Evolutionary conservation across 2,113 vertebrate genomes (phyloP).

Genomic region (Xiphias gladius): DNA sequence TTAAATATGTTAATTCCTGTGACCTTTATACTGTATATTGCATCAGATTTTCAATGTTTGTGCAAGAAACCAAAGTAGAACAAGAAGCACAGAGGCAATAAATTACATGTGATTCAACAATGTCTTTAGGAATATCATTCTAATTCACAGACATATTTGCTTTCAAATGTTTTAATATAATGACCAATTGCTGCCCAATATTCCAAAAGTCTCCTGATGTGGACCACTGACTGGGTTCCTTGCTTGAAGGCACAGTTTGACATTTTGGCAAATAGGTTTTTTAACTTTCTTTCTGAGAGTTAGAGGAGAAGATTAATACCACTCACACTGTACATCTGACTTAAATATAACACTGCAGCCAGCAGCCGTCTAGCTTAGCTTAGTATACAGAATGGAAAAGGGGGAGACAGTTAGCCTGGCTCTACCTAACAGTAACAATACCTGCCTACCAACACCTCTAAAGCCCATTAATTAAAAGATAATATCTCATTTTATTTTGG

Average conservation of each 20-base stretch:
- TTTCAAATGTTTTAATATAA: conserved; percentile 12
- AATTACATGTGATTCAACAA: conserved; percentile 4
- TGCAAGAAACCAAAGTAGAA: conserved; percentile 29
- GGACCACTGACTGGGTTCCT: neutral
- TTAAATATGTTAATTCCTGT: conserved; percentile 39
- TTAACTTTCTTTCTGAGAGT: conserved; percentile 1
- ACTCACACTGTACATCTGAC: neutral
- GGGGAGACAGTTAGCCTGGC: neutral
- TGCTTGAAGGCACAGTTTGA: neutral
- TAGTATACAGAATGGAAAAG: neutral
- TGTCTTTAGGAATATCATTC: neutral
- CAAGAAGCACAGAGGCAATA: conserved; percentile 16
- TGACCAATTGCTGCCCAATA: neutral
- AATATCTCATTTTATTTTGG: neutral
- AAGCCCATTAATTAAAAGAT: neutral
- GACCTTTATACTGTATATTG: conserved; percentile 34
- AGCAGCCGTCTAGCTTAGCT: conserved; percentile 5
- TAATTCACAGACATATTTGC: neutral
- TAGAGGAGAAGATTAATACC: neutral
- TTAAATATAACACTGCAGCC: neutral
- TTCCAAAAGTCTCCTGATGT: neutral
- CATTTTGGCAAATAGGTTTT: neutral
- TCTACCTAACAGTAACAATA: neutral
- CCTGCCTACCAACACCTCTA: neutral
- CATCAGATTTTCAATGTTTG: conserved; percentile 48